phyloP scores from a whole-genome alignment of 2,797 vertebrate species.

The Sebastes trivittatus region DNA sequence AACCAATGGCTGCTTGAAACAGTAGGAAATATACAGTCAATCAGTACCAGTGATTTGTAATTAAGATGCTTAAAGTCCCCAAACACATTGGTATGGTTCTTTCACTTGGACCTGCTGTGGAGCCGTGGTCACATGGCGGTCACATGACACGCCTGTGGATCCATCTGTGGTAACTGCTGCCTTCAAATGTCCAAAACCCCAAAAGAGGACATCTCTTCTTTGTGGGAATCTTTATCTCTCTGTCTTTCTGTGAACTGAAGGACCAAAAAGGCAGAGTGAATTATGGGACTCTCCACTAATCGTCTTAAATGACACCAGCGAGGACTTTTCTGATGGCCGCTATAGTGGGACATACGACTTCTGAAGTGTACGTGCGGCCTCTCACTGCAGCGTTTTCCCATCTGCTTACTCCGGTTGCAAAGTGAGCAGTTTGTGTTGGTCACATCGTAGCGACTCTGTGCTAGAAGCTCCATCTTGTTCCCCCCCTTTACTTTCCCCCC shows the following conservation, averaged over 20 bases:
- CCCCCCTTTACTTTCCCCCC: slow-evolving; percentile 33
- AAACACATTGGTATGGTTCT: background rate
- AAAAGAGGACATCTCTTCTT: background rate
- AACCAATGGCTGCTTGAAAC: background rate
- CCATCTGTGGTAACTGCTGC: slow-evolving; percentile 19
- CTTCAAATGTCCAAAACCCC: slow-evolving; percentile 32
- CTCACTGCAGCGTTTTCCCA: slow-evolving; percentile 4
- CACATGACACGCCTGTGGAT: slow-evolving; percentile 20
- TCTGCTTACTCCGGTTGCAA: slow-evolving; percentile 39
- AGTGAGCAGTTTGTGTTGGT: slow-evolving; percentile 44
- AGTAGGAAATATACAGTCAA: background rate
- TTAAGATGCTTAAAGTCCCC: background rate
- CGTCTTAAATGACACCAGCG: slow-evolving; percentile 38
- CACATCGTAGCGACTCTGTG: slow-evolving; percentile 61
- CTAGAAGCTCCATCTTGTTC: slow-evolving; percentile 51
- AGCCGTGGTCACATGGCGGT: background rate
- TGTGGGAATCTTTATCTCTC: background rate
- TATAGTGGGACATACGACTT: background rate
- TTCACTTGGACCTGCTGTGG: slow-evolving; percentile 14
- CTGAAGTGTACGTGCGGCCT: slow-evolving; percentile 13
- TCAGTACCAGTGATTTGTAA: background rate
- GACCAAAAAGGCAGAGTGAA: slow-evolving; percentile 21
- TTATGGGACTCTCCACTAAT: slow-evolving; percentile 27
- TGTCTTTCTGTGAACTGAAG: slow-evolving; percentile 16
- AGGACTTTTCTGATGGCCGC: slow-evolving; percentile 17